A percentile compares a stretch with the other conserved stretches of the same genome.
These are phyloP conservation scores for Cerastis rubricosa DNA, from an alignment of 2,888 invertebrate species.

Conservation along the genomic window DNA sequence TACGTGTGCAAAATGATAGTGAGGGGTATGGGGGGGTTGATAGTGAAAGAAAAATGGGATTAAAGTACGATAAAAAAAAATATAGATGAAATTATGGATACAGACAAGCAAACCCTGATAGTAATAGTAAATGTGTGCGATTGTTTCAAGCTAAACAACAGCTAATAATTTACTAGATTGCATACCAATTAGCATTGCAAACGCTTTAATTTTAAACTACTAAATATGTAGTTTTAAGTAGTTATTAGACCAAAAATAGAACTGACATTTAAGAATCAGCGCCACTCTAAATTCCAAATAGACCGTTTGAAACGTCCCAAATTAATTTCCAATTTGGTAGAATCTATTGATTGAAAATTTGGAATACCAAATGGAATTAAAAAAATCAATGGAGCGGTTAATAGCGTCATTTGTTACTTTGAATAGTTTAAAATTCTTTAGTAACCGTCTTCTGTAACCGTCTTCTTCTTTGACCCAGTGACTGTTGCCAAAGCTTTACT, in stretches of 20 bases:
- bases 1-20: background rate
- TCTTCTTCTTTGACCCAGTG: constrained; percentile 45
- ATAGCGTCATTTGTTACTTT: constrained; percentile 20
- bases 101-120: background rate
- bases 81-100: background rate
- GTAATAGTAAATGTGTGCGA: background rate
- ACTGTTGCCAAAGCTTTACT: constrained; percentile 26
- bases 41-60: background rate
- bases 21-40: no score
- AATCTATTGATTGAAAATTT: constrained; percentile 27
- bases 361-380: constrained; percentile 11
- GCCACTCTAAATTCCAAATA: constrained; percentile 47
- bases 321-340: constrained; percentile 38
- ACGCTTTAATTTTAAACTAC: background rate
- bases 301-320: constrained; percentile 33
- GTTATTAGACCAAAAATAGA: constrained; percentile 15
- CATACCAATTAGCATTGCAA: constrained; percentile 1
- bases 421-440: constrained; percentile 18
- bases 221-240: no score
- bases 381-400: constrained; percentile 24
- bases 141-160: background rate
- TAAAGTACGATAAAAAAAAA: background rate
- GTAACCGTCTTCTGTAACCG: background rate
- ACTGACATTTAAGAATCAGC: constrained; percentile 38
- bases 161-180: constrained; percentile 1